A percentile compares a stretch with the other conserved stretches of the same genome.
Evolutionary conservation across 2,888 invertebrate species (phyloP).

Genomic region (Cephalotes varians): DNA sequence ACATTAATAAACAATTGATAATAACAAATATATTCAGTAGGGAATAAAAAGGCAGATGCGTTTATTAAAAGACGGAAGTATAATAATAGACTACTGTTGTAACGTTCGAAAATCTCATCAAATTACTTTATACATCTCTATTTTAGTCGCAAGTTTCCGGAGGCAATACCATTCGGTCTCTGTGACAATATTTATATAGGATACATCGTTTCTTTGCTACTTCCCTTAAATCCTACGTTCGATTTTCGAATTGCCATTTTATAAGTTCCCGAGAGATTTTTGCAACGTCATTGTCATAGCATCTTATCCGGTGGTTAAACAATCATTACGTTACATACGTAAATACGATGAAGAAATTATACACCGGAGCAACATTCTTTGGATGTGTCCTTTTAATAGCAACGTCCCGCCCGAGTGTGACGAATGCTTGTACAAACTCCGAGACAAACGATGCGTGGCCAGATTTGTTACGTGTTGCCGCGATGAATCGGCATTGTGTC

Average conservation of each 20-base stretch:
- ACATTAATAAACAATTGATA: too few relatives aligned
- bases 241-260: slow-evolving; percentile 52
- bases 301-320: slow-evolving; percentile 38
- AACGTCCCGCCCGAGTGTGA: slow-evolving; percentile 70
- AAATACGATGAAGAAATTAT: slow-evolving; percentile 13
- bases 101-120: background rate
- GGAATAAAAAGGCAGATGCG: background rate
- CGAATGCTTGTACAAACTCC: slow-evolving; percentile 76
- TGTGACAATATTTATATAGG: slow-evolving; percentile 65
- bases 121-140: slow-evolving; percentile 53
- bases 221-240: slow-evolving; percentile 2
- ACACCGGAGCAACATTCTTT: slow-evolving; percentile 36
- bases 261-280: background rate
- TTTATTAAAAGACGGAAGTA: background rate
- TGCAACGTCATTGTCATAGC: background rate
- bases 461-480: slow-evolving; percentile 76
- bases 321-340: slow-evolving; percentile 45
- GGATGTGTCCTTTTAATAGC: slow-evolving; percentile 44
- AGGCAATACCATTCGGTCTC: slow-evolving; percentile 47
- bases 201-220: slow-evolving; percentile 29
- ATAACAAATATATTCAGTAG: background rate
- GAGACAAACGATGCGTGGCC: slow-evolving; percentile 71
- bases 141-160: slow-evolving; percentile 57
- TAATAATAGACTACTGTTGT: background rate
- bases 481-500: slow-evolving; percentile 78